phyloP scores from a whole-genome alignment of 2,113 vertebrate species.

The Sturnira hondurensis region DNA sequence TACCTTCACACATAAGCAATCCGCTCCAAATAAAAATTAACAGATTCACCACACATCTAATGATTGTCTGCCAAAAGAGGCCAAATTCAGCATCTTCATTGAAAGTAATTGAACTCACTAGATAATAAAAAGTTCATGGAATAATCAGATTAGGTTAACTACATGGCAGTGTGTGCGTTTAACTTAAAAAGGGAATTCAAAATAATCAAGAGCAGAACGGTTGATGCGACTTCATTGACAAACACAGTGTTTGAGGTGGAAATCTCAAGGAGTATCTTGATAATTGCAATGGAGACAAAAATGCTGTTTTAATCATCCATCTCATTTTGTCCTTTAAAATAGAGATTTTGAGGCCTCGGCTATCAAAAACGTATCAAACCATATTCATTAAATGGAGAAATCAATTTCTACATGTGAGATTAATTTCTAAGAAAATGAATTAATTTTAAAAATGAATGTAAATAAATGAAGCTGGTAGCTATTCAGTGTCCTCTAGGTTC shows the following conservation, averaged over 20 bases:
- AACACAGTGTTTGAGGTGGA: slow-evolving; percentile 30
- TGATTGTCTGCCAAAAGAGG: not conserved
- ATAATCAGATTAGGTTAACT: not conserved
- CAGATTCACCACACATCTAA: not conserved
- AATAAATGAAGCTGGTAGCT: not conserved
- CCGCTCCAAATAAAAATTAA: not conserved
- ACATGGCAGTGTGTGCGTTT: not conserved
- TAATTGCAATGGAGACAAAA: not conserved
- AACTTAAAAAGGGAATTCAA: not conserved
- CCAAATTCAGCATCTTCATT: not conserved
- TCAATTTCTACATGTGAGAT: not conserved
- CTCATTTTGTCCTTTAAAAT: slow-evolving; percentile 2
- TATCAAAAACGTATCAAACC: slow-evolving; percentile 11
- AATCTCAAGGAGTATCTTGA: slow-evolving; percentile 20
- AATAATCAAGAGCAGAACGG: slow-evolving; percentile 5
- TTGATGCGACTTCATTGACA: slow-evolving; percentile 2
- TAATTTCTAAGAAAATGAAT: not conserved
- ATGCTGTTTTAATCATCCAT: not conserved
- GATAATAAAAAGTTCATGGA: not conserved
- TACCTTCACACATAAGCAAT: not conserved
- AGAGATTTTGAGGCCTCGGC: not conserved
- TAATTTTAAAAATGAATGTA: not conserved
- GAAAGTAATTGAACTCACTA: not conserved
- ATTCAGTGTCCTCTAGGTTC: not conserved
- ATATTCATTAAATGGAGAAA: not conserved